phyloP scores from a whole-genome alignment of 1,140 invertebrate genomes.

The Metaphire vulgaris region DNA sequence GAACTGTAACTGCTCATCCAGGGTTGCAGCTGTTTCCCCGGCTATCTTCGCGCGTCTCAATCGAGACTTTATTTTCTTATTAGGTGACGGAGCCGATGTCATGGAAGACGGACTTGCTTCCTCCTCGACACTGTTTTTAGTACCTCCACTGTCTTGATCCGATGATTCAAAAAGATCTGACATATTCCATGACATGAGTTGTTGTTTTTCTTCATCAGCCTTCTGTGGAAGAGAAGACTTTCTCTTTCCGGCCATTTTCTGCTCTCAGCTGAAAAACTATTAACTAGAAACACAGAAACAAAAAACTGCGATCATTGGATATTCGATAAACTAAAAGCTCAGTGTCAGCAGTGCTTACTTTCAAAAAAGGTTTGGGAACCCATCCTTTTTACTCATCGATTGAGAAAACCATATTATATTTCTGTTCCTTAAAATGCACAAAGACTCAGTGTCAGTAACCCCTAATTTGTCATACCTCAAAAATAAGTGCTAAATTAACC shows the following conservation, averaged over 20 bases:
- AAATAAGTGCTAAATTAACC: too few relatives aligned
- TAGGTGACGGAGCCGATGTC: constrained; percentile 30
- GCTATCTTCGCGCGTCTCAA: not conserved
- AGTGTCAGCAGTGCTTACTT: too few relatives aligned
- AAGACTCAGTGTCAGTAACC: too few relatives aligned
- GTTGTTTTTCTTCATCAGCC: constrained; percentile 36
- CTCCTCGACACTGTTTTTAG: constrained; percentile 29
- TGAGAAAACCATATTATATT: too few relatives aligned
- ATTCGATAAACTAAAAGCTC: too few relatives aligned
- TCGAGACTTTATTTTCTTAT: constrained; percentile 6
- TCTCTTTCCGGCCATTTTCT: constrained; percentile 42
- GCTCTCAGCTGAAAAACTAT: too few relatives aligned
- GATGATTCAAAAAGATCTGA: constrained; percentile 28
- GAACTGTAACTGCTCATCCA: not conserved
- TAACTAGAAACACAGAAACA: too few relatives aligned
- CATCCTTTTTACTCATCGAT: too few relatives aligned
- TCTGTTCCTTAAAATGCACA: too few relatives aligned
- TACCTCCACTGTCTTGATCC: constrained; percentile 35
- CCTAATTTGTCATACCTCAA: too few relatives aligned
- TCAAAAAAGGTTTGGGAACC: too few relatives aligned
- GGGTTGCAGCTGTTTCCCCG: not conserved
- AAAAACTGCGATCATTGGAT: too few relatives aligned
- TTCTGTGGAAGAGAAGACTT: constrained; percentile 37
- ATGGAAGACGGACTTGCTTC: constrained; percentile 25
- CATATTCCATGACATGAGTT: constrained; percentile 43